Evolutionary conservation across 1,140 invertebrate species (phyloP).

Genomic region (Pinna nobilis): DNA sequence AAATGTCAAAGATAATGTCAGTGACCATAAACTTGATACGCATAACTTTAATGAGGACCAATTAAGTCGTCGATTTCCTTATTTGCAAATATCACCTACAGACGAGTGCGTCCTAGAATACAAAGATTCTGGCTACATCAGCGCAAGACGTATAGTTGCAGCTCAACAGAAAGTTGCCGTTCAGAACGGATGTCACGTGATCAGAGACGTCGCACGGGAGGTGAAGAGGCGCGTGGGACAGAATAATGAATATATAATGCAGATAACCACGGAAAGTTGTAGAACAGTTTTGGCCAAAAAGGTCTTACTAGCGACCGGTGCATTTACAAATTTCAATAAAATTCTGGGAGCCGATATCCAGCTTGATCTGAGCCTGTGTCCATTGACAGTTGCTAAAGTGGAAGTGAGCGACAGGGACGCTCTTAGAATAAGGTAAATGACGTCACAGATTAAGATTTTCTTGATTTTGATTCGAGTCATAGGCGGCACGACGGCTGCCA

Average conservation of each 20-base stretch:
- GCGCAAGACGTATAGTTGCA: constrained; percentile 42
- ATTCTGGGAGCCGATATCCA: constrained; percentile 21
- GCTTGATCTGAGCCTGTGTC: constrained; percentile 14
- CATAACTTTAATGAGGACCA: constrained; percentile 2
- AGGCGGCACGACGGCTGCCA: no score
- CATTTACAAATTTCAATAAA: constrained; percentile 47
- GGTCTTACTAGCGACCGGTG: constrained; percentile 53
- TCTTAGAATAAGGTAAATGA: constrained; percentile 31
- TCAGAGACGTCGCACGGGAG: constrained; percentile 37
- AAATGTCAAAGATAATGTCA: background rate
- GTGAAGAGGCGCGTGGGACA: constrained; percentile 14
- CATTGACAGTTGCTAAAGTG: constrained; percentile 38
- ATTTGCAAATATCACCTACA: constrained; percentile 18
- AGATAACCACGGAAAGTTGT: constrained; percentile 39
- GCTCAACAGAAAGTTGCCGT: constrained; percentile 35
- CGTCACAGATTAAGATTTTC: background rate
- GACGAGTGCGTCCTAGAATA: constrained; percentile 30
- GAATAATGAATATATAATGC: constrained; percentile 31
- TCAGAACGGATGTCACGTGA: constrained; percentile 33
- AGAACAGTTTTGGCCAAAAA: constrained; percentile 19
- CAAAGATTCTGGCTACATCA: constrained; percentile 47
- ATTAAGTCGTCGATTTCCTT: constrained; percentile 33
- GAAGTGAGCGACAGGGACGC: constrained; percentile 42
- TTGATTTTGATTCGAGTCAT: no score
- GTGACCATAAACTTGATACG: background rate